Conservation (phyloP, 30 jellyfish, hydroid and myxozoan genomes). For the Aurelia sp. region DNA sequence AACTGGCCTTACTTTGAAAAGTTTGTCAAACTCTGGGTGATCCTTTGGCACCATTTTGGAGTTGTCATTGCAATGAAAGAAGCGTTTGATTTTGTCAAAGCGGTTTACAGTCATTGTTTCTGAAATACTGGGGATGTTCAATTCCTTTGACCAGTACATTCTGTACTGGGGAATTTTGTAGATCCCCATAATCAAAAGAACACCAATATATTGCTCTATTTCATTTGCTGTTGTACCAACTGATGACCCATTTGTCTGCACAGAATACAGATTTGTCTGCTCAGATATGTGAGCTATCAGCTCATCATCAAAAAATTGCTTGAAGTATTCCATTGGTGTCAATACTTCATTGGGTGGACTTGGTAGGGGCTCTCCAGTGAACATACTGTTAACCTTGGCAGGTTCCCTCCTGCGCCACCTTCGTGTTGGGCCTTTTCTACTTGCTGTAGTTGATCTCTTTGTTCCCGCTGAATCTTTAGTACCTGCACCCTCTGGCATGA, state of each 20-base stretch:
- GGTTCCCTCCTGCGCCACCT: neutral
- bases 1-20: too few species aligned
- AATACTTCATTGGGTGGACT: neutral
- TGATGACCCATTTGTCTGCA: constrained; percentile 12
- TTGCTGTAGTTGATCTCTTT: neutral
- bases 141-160: constrained; percentile 38
- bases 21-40: too few species aligned
- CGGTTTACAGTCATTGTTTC: too few species aligned
- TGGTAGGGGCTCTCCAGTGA: neutral
- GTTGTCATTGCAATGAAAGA: too few species aligned
- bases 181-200: neutral
- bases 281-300: neutral
- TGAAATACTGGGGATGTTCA: neutral
- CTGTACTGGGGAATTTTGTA: constrained; percentile 40
- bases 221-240: constrained; percentile 7
- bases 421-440: neutral
- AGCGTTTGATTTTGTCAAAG: too few species aligned
- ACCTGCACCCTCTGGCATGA: too few species aligned
- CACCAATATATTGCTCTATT: constrained; percentile 8
- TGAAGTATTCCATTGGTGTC: constrained; percentile 1
- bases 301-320: constrained; percentile 7
- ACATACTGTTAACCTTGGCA: neutral
- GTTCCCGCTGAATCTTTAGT: too few species aligned
- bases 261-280: constrained; percentile 9
- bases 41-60: too few species aligned